Evolutionary conservation across 2,797 vertebrate species (phyloP).

Genomic region (Sebastiscus albofasciatus): DNA sequence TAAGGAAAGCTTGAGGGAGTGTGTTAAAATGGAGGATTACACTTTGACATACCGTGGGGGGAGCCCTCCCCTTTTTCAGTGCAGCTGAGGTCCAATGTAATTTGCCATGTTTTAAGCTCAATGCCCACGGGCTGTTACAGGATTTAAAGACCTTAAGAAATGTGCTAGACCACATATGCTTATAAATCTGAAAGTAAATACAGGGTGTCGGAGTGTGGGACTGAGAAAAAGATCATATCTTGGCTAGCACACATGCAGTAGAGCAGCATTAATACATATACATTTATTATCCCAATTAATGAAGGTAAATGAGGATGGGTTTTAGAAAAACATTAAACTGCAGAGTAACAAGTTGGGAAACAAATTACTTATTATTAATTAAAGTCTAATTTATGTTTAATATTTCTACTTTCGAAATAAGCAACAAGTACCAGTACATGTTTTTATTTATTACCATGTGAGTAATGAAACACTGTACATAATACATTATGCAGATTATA

Average conservation of each 20-base stretch:
- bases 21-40: conserved; percentile 63
- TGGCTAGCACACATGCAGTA: not conserved
- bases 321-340: not conserved
- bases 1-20: conserved; percentile 45
- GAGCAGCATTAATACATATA: not conserved
- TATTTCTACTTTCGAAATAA: not conserved
- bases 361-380: not conserved
- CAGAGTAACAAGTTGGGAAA: not conserved
- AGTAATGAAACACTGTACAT: not conserved
- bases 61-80: conserved; percentile 37
- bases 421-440: not conserved
- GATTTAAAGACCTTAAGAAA: conserved; percentile 63
- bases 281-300: not conserved
- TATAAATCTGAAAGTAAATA: conserved; percentile 26
- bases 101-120: conserved; percentile 64
- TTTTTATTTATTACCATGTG: not conserved
- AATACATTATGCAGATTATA: not conserved
- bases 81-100: conserved; percentile 59
- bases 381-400: not conserved
- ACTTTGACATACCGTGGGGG: conserved; percentile 58
- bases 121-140: conserved; percentile 50
- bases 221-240: conserved; percentile 4
- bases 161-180: conserved; percentile 43
- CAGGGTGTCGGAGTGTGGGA: not conserved
- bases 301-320: not conserved